Base-by-base conservation (phyloP, 2,113 vertebrate species). In the Chaetops frenatus region DNA sequence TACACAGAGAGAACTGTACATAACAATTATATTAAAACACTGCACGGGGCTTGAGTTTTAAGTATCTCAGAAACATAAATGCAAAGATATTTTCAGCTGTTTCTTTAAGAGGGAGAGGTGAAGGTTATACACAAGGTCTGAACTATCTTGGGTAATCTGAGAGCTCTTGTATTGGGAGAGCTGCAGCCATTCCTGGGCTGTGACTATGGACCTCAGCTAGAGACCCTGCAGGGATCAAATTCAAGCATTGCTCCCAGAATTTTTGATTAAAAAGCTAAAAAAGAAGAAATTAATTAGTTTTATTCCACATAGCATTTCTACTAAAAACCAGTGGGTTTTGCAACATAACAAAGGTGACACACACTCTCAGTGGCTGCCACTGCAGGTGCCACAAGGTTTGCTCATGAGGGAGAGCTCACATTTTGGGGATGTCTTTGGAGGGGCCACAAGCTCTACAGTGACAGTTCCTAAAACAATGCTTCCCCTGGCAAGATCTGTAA, bases 1-100 rank as follows among this genome's bases (percentile, higher is more conserved):
- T 80, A 81, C 54, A 58, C 27, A 67, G 85, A 66, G 56, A 90
- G 60, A 94, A 51, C 16, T 56, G 71, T 86, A 93, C 67, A 77
- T 86, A 94, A 83, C 85, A 88, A 93, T 92, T 90, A 77, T 10
- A 88, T 62, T 93, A 58, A 94, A 91, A 77, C 54, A 62, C 50
- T 42, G 78, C 78, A 61, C n/a, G 48, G n/a, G 12, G 2, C 33
- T 50, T 50, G 71, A 90, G 67, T 47, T 94, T 94, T 83, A 86
- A 93, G 79, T 66, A 77, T 50, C 87, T 87, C 61, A 42, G 62
- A 82, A 94, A 50, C 9, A 0, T 9, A 69, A 54, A 47, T 36
- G 67, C 40, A 83, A 78, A 81, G 33, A 9, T 13, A 61, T 58
- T 93, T 81, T 64, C 81, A 73, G 44, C 28, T 88, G 35, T 50